phyloP scores from a whole-genome alignment of 2,113 vertebrate genomes.

The Callospermophilus lateralis region DNA sequence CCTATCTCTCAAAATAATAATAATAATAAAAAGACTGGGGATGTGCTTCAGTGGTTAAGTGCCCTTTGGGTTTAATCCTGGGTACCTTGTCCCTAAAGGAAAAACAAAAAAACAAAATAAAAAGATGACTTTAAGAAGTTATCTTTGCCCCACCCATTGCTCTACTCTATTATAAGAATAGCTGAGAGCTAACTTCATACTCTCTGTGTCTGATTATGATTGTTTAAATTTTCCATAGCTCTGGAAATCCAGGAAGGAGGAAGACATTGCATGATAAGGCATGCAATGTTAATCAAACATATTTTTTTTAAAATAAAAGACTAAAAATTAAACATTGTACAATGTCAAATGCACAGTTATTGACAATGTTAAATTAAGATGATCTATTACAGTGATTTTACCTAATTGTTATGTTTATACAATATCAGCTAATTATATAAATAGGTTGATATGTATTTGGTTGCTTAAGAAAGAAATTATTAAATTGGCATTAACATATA shows the following conservation, averaged over 20 bases:
- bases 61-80: no score
- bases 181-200: not conserved
- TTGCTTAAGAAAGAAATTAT: slow-evolving; percentile 7
- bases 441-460: slow-evolving; percentile 80
- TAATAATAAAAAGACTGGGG: no score
- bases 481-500: slow-evolving; percentile 23
- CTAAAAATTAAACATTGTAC: not conserved
- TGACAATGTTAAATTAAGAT: not conserved
- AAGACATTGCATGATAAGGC: not conserved
- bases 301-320: not conserved
- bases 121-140: not conserved
- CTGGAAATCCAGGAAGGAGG: not conserved
- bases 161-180: not conserved
- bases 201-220: not conserved
- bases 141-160: not conserved
- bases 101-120: not conserved
- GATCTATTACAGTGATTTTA: slow-evolving; percentile 45
- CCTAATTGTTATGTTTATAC: slow-evolving; percentile 55
- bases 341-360: not conserved
- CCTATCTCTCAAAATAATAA: no score
- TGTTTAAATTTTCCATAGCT: not conserved
- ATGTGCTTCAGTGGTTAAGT: no score
- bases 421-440: slow-evolving; percentile 84
- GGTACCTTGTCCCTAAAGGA: not conserved
- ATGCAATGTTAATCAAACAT: not conserved